Evolutionary conservation across 2,797 vertebrate genomes (phyloP).

Genomic region (Otus scops): DNA sequence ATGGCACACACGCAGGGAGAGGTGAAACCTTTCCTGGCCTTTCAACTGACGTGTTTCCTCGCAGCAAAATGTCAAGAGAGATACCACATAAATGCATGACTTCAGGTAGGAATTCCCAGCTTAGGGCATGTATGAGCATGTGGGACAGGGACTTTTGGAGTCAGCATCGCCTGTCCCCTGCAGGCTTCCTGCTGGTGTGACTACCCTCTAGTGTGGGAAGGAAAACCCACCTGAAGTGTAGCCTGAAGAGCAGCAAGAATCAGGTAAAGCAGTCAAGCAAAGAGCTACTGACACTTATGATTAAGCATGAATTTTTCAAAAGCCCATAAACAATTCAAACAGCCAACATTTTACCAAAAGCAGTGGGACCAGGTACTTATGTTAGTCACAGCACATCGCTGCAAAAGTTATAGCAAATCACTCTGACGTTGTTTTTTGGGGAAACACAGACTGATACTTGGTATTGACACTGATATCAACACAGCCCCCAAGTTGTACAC

Average conservation of each 20-base stretch:
- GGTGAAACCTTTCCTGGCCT: not conserved
- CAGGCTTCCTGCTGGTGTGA: accelerated
- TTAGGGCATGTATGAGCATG: accelerated
- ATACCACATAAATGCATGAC: not conserved
- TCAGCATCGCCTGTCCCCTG: not conserved
- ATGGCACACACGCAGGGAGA: not conserved
- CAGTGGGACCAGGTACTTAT: not conserved
- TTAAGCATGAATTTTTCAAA: not conserved
- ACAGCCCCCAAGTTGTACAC: not conserved
- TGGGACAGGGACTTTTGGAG: not conserved
- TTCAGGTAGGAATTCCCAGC: not conserved
- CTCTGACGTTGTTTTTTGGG: accelerated
- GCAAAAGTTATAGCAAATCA: not conserved
- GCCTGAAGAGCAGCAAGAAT: not conserved
- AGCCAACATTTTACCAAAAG: not conserved
- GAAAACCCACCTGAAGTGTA: not conserved
- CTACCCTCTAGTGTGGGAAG: not conserved
- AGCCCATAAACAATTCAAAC: slow-evolving; percentile 6
- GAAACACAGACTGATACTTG: not conserved
- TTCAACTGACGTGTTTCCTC: not conserved
- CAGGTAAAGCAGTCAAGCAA: not conserved
- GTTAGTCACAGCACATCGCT: not conserved
- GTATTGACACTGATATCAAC: not conserved
- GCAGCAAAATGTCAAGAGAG: not conserved
- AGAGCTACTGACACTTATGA: not conserved